Evolutionary conservation across 1,140 invertebrate genomes (phyloP), one percentile per base, ranked within the genome.

Genomic region (Contarinia nasturtii): DNA sequence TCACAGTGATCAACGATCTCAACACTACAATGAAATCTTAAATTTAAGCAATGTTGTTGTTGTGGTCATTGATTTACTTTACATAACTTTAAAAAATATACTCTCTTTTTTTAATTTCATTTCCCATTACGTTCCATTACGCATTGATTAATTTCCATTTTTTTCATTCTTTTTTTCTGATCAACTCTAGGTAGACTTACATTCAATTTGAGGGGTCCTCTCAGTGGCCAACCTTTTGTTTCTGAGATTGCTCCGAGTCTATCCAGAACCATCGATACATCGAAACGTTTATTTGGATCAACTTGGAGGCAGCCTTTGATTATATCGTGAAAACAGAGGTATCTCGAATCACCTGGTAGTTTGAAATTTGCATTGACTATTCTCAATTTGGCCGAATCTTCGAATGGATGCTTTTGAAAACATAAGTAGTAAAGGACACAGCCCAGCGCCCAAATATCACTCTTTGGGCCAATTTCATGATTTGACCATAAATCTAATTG

Each of bases 401-500:
- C 90, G 67, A 95, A 99, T 10, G 96, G 96, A 75, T 99, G 96
- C 51, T 80, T 78, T 63, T 85, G 79, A 63, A 83, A 98, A 61
- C 92, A 92, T 11, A 99, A 66, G 22, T 82, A 77, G 65, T 89
- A 98, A 0, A 98, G 66, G 45, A 98, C 77, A 67, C 96, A 99
- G 7, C 96, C 95, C 18, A 98, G 67, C 2, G 94, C 93, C 95
- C 96, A 99, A 22, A 95, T 76, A 69, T 99, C 96, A 3, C 82
- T 76, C 15, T 83, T 76, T 50, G 80, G 73, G 33, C 87, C 86
- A 50, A 99, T 93, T 37, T 82, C 81, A 64, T 83, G 83, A 66
- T 98, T 97, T 58, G 83, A 89, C 83, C 97, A 99, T 0, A 93
- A 88, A 63, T 99, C 95, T 45, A 98, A 68, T 77, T 97, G 94